These are phyloP conservation scores for Melierax canorus DNA, from an alignment of 2,113 vertebrate genomes.

Conservation along the genomic window DNA sequence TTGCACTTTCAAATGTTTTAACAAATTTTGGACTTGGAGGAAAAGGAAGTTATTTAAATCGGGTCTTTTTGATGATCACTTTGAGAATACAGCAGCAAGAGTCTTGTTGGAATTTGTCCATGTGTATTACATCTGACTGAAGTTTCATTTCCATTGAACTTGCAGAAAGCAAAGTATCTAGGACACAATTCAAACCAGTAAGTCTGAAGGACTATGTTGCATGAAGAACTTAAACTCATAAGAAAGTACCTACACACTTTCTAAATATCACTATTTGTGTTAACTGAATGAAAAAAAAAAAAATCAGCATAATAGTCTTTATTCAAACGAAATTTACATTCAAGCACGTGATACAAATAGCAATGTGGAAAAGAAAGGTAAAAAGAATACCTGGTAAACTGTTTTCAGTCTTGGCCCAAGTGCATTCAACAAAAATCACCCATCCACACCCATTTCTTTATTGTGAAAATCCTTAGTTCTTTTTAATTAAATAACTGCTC, in stretches of 20 bases:
- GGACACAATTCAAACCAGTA: background rate
- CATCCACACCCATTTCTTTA: background rate
- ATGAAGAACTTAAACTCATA: background rate
- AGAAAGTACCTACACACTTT: background rate
- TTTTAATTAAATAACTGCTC: conserved; percentile 52
- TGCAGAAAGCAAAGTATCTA: background rate
- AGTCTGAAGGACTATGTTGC: background rate
- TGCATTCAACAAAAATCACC: background rate
- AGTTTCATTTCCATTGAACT: background rate
- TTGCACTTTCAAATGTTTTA: background rate
- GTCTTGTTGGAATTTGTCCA: background rate
- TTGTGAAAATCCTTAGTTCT: background rate
- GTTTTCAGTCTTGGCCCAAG: background rate
- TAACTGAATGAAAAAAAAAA: background rate
- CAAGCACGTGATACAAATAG: background rate
- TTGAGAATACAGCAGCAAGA: background rate
- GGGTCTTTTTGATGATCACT: background rate
- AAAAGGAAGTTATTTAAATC: background rate
- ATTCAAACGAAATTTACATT: background rate
- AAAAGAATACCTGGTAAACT: background rate
- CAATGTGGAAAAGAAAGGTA: background rate
- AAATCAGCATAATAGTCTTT: background rate
- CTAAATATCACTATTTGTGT: background rate
- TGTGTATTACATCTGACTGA: background rate
- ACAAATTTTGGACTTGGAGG: background rate